Base-by-base conservation (phyloP, 2,797 vertebrate species). In the Cossypha dichroa region DNA sequence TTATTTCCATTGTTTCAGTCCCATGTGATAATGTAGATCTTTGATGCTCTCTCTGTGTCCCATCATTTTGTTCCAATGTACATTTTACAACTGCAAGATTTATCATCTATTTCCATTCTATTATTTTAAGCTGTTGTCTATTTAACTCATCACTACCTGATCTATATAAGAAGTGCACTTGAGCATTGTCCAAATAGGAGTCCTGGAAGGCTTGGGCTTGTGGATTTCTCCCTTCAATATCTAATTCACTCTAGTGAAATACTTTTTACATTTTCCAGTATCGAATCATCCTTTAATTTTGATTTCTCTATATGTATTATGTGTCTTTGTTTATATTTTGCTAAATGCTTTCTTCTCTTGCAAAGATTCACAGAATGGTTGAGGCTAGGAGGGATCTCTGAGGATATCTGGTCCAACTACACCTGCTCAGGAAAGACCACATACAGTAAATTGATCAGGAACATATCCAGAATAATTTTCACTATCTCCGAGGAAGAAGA, bases 171-270 rank as follows among this genome's bases (percentile, higher is more conserved):
- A 10, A 29, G 26, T 15, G 1, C 3, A 34, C 72, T 68, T 68
- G 7, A 0, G 1, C 9, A 8, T 55, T 60, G 18, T 55, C 11
- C 6, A 73, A 51, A 84, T 3, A 79, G 1, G 2, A 51, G 15
- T 52, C 9, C 20, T 68, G 31, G 4, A 16, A 83, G 10, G 8
- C 15, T 58, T 80, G 23, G 1, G 22, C 49, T 5, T n/a, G 6
- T 3, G 4, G 9, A 60, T 73, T 84, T 73, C 64, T 60, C 21
- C 2, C 3, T 76, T 20, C 17, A 28, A 26, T 23, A 76, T 58
- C 1, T 5, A 45, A 3, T 5, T 80, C 6, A 58, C 8, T 54
- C 2, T 48, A 51, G 13, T 34, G 38, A 62, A 1, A 23, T 7
- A 3, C 4, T 19, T 81, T 56, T 66, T 56, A n/a, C 2, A 34